Evolutionary conservation across 2,888 invertebrate genomes (phyloP).

Genomic region (Sclerodermus sp.): DNA sequence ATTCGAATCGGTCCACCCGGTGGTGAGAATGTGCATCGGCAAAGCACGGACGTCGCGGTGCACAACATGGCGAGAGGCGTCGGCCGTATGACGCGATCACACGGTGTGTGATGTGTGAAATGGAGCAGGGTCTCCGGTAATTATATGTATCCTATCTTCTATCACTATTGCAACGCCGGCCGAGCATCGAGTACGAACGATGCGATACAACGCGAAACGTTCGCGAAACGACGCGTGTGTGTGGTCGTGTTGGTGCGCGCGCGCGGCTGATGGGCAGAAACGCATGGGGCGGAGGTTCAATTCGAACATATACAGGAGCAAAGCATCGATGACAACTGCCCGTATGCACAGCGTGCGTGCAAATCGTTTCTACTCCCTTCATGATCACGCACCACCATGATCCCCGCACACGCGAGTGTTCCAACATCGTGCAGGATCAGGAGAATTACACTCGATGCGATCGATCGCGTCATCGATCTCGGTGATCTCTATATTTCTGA

Average conservation of each 20-base stretch:
- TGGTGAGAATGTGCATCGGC: constrained; percentile 29
- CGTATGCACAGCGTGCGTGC: constrained; percentile 49
- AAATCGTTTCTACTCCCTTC: constrained; percentile 32
- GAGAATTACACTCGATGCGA: no score
- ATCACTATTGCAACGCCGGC: constrained; percentile 28
- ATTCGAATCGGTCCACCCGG: constrained; percentile 34
- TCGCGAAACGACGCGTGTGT: constrained; percentile 1
- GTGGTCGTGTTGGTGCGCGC: constrained; percentile 8
- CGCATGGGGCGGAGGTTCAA: neutral
- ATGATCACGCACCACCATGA: constrained; percentile 22
- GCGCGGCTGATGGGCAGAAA: neutral
- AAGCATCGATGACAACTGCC: constrained; percentile 11
- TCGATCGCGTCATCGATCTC: no score
- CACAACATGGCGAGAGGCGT: constrained; percentile 41
- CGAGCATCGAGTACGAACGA: constrained; percentile 24
- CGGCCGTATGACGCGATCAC: constrained; percentile 50
- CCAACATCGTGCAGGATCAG: no score
- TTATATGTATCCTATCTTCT: constrained; percentile 52
- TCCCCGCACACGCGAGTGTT: neutral
- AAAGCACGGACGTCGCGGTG: constrained; percentile 20
- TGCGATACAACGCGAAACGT: constrained; percentile 24
- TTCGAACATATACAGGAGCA: neutral
- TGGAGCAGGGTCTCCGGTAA: constrained; percentile 50
- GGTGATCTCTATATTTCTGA: no score
- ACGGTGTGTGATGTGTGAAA: constrained; percentile 52